Percentiles rank a stretch among this genome's conserved stretches.
These are phyloP conservation scores for Ochropleura plecta DNA, from an alignment of 2,888 invertebrate species.

Conservation along the genomic window DNA sequence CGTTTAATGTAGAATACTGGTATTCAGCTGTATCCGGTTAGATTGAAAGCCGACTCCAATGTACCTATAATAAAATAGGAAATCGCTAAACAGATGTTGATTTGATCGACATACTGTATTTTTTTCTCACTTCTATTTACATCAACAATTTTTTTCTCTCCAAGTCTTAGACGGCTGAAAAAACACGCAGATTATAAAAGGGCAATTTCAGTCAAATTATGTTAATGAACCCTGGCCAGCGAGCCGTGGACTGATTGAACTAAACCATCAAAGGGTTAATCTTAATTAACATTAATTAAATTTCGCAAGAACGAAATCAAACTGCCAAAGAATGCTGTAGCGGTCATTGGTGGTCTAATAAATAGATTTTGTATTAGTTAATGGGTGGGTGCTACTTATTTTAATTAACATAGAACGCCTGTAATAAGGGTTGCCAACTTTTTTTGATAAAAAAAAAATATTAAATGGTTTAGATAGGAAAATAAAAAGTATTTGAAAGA, in stretches of 20 bases:
- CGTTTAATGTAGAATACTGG: no score
- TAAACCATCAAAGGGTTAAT: conserved; percentile 54
- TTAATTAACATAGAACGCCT: conserved; percentile 10
- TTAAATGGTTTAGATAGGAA: no score
- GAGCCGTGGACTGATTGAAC: conserved; percentile 36
- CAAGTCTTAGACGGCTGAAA: not conserved
- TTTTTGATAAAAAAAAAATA: no score
- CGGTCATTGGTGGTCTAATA: conserved; percentile 32
- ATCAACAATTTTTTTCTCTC: not conserved
- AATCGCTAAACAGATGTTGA: no score
- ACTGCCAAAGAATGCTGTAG: conserved; percentile 18
- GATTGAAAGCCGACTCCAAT: no score
- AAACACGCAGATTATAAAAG: not conserved
- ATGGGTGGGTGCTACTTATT: not conserved
- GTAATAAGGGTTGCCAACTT: no score
- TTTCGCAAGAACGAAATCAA: conserved; percentile 47
- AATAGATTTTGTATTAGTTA: conserved; percentile 40
- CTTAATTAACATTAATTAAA: conserved; percentile 62
- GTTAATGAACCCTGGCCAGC: conserved; percentile 35
- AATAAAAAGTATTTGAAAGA: no score
- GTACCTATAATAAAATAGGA: no score
- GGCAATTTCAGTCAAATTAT: conserved; percentile 34
- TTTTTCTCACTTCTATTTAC: not conserved
- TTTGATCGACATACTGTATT: no score
- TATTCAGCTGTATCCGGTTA: no score